A percentile compares a stretch with the other conserved stretches of the same genome.
phyloP scores from a whole-genome alignment of 2,888 invertebrate genomes.

The Rhopalosiphum nymphaeae region DNA sequence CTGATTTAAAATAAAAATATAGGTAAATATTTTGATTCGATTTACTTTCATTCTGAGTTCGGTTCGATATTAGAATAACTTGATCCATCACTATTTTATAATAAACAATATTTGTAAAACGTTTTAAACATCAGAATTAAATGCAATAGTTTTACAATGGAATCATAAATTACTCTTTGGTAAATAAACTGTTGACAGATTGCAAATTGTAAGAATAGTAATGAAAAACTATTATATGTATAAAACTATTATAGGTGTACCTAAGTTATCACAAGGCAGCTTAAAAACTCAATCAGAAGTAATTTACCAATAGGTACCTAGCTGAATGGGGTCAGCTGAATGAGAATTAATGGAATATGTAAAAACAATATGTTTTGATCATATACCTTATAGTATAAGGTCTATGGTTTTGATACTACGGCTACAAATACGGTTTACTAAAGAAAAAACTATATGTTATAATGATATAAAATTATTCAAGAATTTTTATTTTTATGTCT shows the following conservation, averaged over 20 bases:
- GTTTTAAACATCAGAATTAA: slow-evolving; percentile 4
- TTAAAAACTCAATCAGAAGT: slow-evolving; percentile 43
- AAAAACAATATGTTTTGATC: slow-evolving; percentile 18
- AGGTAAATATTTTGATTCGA: too few relatives aligned
- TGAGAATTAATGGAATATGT: slow-evolving; percentile 43
- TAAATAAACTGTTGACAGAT: slow-evolving; percentile 33
- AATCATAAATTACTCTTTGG: slow-evolving; percentile 38
- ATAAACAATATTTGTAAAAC: background rate
- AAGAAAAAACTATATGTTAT: background rate
- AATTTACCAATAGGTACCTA: slow-evolving; percentile 38
- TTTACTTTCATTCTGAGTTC: too few relatives aligned
- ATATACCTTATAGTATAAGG: too few relatives aligned
- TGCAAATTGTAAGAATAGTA: slow-evolving; percentile 42
- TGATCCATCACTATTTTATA: too few relatives aligned
- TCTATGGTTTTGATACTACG: background rate
- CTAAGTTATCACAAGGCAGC: slow-evolving; percentile 34
- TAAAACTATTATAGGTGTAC: slow-evolving; percentile 46
- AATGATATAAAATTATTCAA: background rate
- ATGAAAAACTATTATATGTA: slow-evolving; percentile 37
- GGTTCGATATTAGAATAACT: too few relatives aligned
- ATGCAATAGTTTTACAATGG: slow-evolving; percentile 36
- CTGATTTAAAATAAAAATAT: too few relatives aligned
- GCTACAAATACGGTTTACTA: background rate
- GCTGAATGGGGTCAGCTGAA: slow-evolving; percentile 51
- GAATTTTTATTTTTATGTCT: background rate